Base-by-base conservation (phyloP, 2,113 vertebrate genomes). In the Alligator mississippiensis region DNA sequence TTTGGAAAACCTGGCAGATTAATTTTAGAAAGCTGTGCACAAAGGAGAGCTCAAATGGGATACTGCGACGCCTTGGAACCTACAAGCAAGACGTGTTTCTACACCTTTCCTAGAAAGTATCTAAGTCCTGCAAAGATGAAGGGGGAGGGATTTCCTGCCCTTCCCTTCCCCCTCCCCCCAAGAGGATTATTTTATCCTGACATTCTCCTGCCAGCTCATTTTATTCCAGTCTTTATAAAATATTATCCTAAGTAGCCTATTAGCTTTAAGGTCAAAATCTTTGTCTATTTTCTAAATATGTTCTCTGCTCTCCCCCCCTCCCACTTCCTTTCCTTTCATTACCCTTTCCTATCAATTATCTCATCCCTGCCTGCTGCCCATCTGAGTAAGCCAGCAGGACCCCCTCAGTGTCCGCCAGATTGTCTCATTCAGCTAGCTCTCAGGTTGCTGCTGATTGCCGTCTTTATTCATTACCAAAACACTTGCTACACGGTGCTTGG, bases 401-500 rank as follows among this genome's bases (percentile, higher is more conserved):
- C 94, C 94, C 95, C 96, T 95, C 91, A 15, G 96, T 94, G 92
- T 92, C 91, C 61, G 94, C 95, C 96, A 97, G 96, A 97, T 97
- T 97, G 96, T 96, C 95, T 96, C 95, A 96, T 96, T 97, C 95
- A 96, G 95, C 95, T 34, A 78, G 93, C 90, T 96, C 95, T 96
- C 94, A 88, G 95, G 94, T 95, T 95, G 96, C 96, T 93, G 95
- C 96, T 96, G 94, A 96, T 96, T 96, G 95, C 95, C 93, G 92
- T 96, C 96, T 97, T 97, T 96, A 96, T 97, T 97, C 94, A 96
- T 97, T 96, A 97, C 96, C 95, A 94, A 97, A 97, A 96, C 95
- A 97, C 96, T 97, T 95, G 94, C 96, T 96, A 90, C 92, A 30
- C 57, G 89, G 93, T 47, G 94, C 96, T 94, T 68, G 95, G 96